Evolutionary conservation across 2,113 vertebrate species (phyloP).

Genomic region (Platysternon megacephalum): DNA sequence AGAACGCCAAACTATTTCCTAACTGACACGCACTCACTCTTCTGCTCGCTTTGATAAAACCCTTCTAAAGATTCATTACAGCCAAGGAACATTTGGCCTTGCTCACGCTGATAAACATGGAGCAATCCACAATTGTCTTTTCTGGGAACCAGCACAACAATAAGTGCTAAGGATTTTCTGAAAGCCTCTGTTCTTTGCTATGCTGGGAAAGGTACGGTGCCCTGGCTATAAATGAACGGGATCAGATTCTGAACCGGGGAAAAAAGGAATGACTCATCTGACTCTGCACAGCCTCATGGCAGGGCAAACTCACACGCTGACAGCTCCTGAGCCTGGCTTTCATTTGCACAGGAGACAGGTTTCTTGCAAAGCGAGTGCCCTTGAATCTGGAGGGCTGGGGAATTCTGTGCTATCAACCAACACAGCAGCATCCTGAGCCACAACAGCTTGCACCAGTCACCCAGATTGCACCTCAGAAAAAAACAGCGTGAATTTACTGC

Average conservation of each 20-base stretch:
- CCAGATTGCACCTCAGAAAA: no score
- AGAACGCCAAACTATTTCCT: not conserved
- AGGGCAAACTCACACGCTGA: accelerated
- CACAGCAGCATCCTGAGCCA: not conserved
- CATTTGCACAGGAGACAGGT: accelerated
- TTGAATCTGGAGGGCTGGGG: accelerated
- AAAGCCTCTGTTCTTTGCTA: not conserved
- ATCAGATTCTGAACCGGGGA: not conserved
- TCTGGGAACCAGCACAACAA: not conserved
- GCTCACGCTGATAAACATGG: accelerated
- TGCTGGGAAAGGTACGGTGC: not conserved
- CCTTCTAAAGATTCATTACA: not conserved
- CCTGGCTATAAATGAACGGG: not conserved
- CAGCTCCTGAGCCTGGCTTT: not conserved
- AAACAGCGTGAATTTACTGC: not conserved
- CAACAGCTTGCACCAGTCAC: no score
- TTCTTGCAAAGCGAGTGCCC: not conserved
- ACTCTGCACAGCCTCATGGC: accelerated
- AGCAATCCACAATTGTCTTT: not conserved
- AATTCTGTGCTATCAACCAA: not conserved
- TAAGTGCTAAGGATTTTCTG: not conserved
- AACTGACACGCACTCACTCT: accelerated
- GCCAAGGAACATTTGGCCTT: not conserved
- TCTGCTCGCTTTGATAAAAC: not conserved
- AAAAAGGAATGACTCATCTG: not conserved